These are phyloP conservation scores for Alviniconcha marisindica DNA, from an alignment of 1,140 invertebrate species.

Conservation along the genomic window DNA sequence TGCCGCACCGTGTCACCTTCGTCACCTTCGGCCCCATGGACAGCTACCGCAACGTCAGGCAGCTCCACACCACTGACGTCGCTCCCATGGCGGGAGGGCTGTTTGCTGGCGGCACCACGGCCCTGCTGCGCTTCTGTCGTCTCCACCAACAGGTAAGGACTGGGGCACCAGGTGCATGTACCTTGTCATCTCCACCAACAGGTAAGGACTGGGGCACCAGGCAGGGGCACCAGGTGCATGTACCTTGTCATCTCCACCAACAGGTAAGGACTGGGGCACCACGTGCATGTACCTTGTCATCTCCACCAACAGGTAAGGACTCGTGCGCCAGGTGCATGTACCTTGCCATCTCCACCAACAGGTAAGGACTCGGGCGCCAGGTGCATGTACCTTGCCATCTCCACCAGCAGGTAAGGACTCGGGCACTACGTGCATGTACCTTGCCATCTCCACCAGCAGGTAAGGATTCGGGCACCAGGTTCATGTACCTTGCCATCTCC, in stretches of 20 bases:
- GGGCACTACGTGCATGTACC: too few species aligned
- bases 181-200: neutral
- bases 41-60: conserved; percentile 3
- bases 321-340: neutral
- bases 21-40: neutral
- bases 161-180: neutral
- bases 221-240: neutral
- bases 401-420: too few species aligned
- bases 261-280: neutral
- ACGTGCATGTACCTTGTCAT: neutral
- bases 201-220: neutral
- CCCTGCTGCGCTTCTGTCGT: conserved; percentile 12
- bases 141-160: conserved; percentile 24
- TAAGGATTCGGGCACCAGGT: too few species aligned
- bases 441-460: too few species aligned
- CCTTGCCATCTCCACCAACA: too few species aligned
- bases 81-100: conserved; percentile 26
- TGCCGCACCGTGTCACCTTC: conserved; percentile 11
- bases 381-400: too few species aligned
- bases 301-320: neutral
- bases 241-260: neutral
- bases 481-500: too few species aligned
- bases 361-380: too few species aligned
- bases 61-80: conserved; percentile 6
- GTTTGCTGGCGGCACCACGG: conserved; percentile 38